Evolutionary conservation across 2,888 invertebrate species (phyloP), one percentile per base, ranked within the genome.

Genomic region (Lymantria dispar): DNA sequence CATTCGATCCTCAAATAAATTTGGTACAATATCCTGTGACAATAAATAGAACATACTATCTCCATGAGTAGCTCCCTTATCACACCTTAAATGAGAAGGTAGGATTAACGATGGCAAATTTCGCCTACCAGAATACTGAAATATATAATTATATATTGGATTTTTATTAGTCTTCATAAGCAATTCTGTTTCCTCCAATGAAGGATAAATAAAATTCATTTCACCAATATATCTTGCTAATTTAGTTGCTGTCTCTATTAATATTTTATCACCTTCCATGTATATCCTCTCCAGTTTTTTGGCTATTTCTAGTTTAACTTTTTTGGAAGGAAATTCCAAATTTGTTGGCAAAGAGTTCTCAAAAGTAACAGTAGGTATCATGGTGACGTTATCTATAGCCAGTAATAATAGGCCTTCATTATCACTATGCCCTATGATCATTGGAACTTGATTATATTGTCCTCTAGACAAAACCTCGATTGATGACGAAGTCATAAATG

Each of bases 11-110:
- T 87, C 87, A 37, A 82, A 79, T 8, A 81, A 51, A 0, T 67
- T 55, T 0, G 77, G 69, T 0, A 75, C 1, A 0, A 74, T 0
- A 1, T 57, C 45, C 37, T 83, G 81, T 10, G 78, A 78, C 54
- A 89, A 89, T 29, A 90, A 48, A 51, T 89, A 90, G 39, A 87
- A 83, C 5, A 87, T 22, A 0, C 87, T 87, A 47, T 87, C 87
- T 7, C 78, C 85, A 45, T 87, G 87, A 1, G 85, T 77, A 0
- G 87, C 84, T 1, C 85, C 86, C 0, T 68, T 57, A 0, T 50
- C 56, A 1, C 54, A 54, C 36, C 72, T 74, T 0, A 72, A 58
- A 2, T 61, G 51, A 5, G 73, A 72, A 1, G 65, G 42, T 8
- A 57, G n/a, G 0, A 58, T 38, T 1, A 73, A 29, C 58, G 82